A percentile compares a stretch with the other conserved stretches of the same genome.
Conservation (phyloP, 2,113 vertebrate species). For the Oryzias melastigma region DNA sequence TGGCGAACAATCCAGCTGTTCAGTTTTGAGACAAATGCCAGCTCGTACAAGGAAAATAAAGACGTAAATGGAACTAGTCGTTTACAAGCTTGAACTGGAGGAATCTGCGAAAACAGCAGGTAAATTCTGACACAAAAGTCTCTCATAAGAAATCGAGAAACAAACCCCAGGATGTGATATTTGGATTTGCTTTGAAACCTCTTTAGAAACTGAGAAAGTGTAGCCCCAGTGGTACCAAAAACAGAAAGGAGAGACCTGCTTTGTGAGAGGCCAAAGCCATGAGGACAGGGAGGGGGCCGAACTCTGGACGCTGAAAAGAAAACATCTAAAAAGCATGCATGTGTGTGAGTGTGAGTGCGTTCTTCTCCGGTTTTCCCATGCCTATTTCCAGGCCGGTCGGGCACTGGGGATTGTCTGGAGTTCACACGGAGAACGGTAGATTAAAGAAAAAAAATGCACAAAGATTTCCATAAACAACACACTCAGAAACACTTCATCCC, state of each 20-base stretch:
- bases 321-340: constrained; percentile 15
- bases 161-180: constrained; percentile 14
- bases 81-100: neutral
- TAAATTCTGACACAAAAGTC: constrained; percentile 2
- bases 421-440: constrained; percentile 24
- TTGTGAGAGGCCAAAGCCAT: constrained; percentile 22
- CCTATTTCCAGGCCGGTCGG: constrained; percentile 51
- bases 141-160: constrained; percentile 6
- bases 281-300: constrained; percentile 23
- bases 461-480: neutral
- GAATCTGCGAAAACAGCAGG: neutral
- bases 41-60: too few relatives aligned
- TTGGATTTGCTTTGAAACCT: constrained; percentile 12
- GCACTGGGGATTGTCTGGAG: constrained; percentile 47
- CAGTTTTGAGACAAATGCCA: too few relatives aligned
- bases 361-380: constrained; percentile 42
- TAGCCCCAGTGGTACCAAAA: constrained; percentile 17
- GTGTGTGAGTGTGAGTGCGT: constrained; percentile 13
- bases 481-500: constrained; percentile 8
- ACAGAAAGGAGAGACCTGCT: constrained; percentile 4
- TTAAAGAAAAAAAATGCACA: constrained; percentile 4
- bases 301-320: constrained; percentile 36
- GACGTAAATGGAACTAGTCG: too few relatives aligned
- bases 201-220: constrained; percentile 17
- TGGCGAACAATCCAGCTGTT: too few relatives aligned